Base-by-base conservation (phyloP, 2,888 invertebrate species). In the Merodon equestris region DNA sequence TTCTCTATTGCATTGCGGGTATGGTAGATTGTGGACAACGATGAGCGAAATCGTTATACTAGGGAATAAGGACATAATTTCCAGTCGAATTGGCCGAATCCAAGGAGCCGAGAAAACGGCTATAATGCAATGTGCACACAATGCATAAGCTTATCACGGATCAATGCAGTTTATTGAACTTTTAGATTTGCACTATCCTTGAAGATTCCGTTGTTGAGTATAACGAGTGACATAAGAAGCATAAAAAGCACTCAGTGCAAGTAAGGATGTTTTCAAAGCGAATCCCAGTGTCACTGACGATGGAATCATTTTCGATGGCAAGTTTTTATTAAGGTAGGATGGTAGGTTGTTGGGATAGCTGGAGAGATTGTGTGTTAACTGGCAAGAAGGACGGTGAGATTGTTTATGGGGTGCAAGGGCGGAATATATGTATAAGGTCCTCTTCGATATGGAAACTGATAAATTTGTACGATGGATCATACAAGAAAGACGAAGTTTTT, bases 121-220 rank as follows among this genome's bases (percentile, higher is more conserved):
- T 38, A 44, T 74, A 79, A 79, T 79, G 64, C 74, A 70, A 79
- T 66, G 51, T 79, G 79, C 79, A 74, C 64, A 79, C 73, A 79
- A 79, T 74, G 74, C 68, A 68, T 58, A 79, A 74, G 74, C 74
- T 79, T 79, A 79, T 79, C 64, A 54, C 60, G 47, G 74, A 79
- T 74, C 79, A 74, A 79, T 79, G 68, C 7, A 27, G 27, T 27
- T 2, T 79, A 74, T 79, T 74, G 79, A 74, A 79, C 79, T 79
- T 72, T 74, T 70, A 50, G 68, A 79, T 79, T 79, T 74, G 58
- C 70, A 63, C 74, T 79, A 74, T 79, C 74, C 79, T 70, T 70
- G 68, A 47, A 54, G 74, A 45, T 67, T 66, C 73, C 51, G 9
- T 34, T 36, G 51, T 1, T 18, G 56, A 67, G 38, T 67, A 57